Evolutionary conservation across 2,113 vertebrate genomes (phyloP).

Genomic region (Siniperca knerii): DNA sequence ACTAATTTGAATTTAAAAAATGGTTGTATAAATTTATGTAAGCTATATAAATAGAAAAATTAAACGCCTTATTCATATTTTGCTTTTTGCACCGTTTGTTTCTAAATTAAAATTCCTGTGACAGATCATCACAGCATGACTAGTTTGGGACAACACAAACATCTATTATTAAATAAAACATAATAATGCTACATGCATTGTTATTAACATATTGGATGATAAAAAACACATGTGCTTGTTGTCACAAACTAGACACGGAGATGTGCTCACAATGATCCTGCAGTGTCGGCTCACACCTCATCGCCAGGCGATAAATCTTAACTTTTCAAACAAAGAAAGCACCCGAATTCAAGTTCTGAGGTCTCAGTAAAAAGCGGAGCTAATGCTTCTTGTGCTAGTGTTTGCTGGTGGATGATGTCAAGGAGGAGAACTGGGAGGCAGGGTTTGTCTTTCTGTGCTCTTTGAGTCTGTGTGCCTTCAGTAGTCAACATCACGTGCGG

Average conservation of each 20-base stretch:
- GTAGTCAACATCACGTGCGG: conserved; percentile 62
- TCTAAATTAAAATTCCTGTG: conserved; percentile 50
- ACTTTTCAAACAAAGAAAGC: conserved; percentile 66
- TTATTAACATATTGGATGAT: conserved; percentile 57
- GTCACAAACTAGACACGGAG: conserved; percentile 60
- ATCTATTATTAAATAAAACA: conserved; percentile 55
- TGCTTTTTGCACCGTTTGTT: conserved; percentile 40
- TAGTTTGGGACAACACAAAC: conserved; percentile 71
- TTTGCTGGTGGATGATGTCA: conserved; percentile 78
- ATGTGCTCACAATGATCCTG: conserved; percentile 62
- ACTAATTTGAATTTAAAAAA: conserved; percentile 35
- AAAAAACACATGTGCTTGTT: conserved; percentile 57
- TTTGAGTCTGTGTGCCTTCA: conserved; percentile 66
- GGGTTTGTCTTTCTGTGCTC: conserved; percentile 66
- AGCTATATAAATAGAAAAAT: conserved; percentile 66
- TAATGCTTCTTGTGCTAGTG: conserved; percentile 71
- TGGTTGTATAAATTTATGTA: conserved; percentile 31
- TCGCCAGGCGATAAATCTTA: conserved; percentile 36
- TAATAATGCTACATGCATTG: conserved; percentile 76
- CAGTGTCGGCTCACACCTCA: conserved; percentile 35
- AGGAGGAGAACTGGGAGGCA: conserved; percentile 65
- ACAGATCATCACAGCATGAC: conserved; percentile 62
- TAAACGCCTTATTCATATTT: conserved; percentile 27
- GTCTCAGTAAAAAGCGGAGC: conserved; percentile 75
- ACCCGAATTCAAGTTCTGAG: conserved; percentile 76